Evolutionary conservation across 2,888 invertebrate species (phyloP).

Genomic region (Peribatodes rhomboidaria): DNA sequence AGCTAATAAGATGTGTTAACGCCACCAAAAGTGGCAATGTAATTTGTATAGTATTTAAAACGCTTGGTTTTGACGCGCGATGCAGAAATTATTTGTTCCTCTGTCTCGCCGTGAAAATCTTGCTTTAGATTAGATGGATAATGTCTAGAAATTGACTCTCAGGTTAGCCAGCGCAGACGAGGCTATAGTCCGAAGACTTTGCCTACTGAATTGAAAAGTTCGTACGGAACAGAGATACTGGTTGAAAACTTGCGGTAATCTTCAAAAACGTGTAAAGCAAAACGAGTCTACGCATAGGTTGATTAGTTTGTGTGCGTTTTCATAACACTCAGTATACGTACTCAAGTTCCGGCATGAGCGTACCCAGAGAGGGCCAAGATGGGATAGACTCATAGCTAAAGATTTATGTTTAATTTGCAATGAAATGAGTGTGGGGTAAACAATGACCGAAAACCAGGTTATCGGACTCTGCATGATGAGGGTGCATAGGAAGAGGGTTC

Average conservation of each 20-base stretch:
- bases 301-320: not conserved
- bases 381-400: not conserved
- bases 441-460: no score
- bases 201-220: not conserved
- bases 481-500: no score
- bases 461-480: no score
- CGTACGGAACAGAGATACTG: not conserved
- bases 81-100: slow-evolving; percentile 26
- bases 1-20: slow-evolving; percentile 72
- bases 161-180: not conserved
- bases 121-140: slow-evolving; percentile 24
- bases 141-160: slow-evolving; percentile 5
- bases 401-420: no score
- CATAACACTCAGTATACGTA: not conserved
- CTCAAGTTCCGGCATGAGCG: not conserved
- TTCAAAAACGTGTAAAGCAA: not conserved
- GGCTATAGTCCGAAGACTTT: not conserved
- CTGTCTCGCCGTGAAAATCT: slow-evolving; percentile 18
- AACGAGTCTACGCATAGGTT: not conserved
- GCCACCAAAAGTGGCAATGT: not conserved
- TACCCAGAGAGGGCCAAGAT: not conserved
- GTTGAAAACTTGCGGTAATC: not conserved
- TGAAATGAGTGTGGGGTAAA: no score
- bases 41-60: slow-evolving; percentile 9
- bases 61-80: slow-evolving; percentile 30